These are phyloP conservation scores for Macheiramphus alcinus DNA, from an alignment of 2,113 vertebrate species.

Conservation along the genomic window DNA sequence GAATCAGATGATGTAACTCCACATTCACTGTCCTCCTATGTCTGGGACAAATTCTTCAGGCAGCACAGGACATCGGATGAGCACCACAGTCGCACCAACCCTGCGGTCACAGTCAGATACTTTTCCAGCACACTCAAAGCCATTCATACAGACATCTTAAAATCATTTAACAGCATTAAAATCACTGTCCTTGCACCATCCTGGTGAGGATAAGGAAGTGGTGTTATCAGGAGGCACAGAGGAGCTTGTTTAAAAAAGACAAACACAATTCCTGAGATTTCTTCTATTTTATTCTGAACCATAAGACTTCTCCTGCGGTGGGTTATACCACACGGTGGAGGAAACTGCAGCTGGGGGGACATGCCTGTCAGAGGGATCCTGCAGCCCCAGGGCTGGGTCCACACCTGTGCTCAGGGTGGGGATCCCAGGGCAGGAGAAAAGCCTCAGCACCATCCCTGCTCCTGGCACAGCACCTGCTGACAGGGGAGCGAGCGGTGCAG, in stretches of 20 bases:
- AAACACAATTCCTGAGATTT: neutral
- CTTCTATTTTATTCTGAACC: neutral
- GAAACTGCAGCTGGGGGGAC: neutral
- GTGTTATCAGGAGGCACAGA: neutral
- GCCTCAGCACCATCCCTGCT: neutral
- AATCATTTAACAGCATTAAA: neutral
- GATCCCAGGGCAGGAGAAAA: neutral
- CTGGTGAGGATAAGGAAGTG: neutral
- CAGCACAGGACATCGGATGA: neutral
- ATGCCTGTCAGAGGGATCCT: neutral
- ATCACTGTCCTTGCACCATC: neutral
- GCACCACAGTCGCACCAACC: accelerated
- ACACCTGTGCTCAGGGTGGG: neutral
- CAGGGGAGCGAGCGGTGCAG: no score
- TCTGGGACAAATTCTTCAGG: neutral
- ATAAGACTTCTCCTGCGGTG: neutral
- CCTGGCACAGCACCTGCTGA: neutral
- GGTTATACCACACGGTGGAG: no score
- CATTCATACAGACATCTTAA: neutral
- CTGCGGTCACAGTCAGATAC: neutral
- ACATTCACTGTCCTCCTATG: accelerated
- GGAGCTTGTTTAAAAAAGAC: neutral
- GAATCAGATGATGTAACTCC: neutral
- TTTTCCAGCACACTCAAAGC: neutral
- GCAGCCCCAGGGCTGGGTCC: neutral